A percentile compares a stretch with the other conserved stretches of the same genome.
Evolutionary conservation across 2,888 invertebrate species (phyloP).

Genomic region (Leptinotarsa tumamoca): DNA sequence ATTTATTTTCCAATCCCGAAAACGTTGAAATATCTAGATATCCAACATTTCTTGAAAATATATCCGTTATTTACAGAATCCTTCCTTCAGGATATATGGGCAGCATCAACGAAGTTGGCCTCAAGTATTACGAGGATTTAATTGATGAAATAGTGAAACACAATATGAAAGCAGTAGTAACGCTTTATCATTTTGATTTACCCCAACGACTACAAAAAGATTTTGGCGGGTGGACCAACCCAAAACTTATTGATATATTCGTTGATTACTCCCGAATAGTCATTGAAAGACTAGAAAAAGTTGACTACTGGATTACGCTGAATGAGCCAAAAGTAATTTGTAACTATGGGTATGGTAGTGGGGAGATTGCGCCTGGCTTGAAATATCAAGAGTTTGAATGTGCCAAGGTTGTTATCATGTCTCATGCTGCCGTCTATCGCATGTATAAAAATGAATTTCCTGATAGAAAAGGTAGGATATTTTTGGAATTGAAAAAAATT

Average conservation of each 20-base stretch:
- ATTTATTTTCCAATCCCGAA: not conserved
- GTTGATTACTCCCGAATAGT: constrained; percentile 70
- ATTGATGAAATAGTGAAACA: constrained; percentile 71
- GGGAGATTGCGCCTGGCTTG: constrained; percentile 69
- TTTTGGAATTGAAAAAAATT: not conserved
- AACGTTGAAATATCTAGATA: not conserved
- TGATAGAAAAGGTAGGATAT: constrained; percentile 57
- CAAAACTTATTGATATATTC: constrained; percentile 71
- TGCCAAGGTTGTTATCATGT: constrained; percentile 73
- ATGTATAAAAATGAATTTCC: constrained; percentile 73
- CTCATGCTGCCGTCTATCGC: constrained; percentile 76
- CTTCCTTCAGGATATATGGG: constrained; percentile 61
- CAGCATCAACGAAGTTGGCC: constrained; percentile 75
- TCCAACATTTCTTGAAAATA: too few relatives aligned
- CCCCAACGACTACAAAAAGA: constrained; percentile 68
- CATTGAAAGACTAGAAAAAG: constrained; percentile 59
- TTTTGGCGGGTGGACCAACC: constrained; percentile 74
- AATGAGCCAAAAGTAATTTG: constrained; percentile 70
- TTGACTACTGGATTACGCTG: constrained; percentile 73
- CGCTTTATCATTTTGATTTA: constrained; percentile 70
- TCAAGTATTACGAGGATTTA: constrained; percentile 80
- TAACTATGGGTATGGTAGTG: constrained; percentile 69
- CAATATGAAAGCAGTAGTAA: constrained; percentile 69
- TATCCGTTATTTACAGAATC: not conserved
- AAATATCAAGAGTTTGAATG: constrained; percentile 73